Base-by-base conservation (phyloP, 2,113 vertebrate species). In the Loxodonta africana region DNA sequence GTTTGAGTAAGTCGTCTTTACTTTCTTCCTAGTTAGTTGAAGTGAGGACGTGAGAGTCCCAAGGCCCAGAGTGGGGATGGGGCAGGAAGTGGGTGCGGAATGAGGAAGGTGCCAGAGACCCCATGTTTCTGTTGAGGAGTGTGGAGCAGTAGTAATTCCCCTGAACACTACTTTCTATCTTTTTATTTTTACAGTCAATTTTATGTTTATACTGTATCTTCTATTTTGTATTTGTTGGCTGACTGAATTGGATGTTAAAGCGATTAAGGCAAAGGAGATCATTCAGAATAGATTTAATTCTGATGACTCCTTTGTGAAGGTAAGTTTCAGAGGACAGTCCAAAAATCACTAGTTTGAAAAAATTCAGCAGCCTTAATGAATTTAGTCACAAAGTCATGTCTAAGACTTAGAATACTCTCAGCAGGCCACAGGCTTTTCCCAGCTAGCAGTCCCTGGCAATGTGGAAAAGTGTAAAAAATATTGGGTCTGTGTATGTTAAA, bases 381-480 rank as follows among this genome's bases (percentile, higher is more conserved):
- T 69, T 94, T 82, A 85, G 77, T 82, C 18, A 83, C 10, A 63
- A 67, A 91, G 44, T 74, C 17, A 46, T 8, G 4, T 65, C 60
- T 46, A 51, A 87, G 30, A 93, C 69, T 95, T 48, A 91, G 73
- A 93, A 76, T 60, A 30, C 14, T 5, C 4, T 87, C 86, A 84
- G 69, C 44, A 48, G 21, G 46, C n/a, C 20, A 41, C 4, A 60
- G 60, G 1, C 63, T 88, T 78, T 30, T 7, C 17, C n/a, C 37
- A 62, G 92, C 92, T 95, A 46, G 12, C 23, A 90, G n/a, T 74
- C 6, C 2, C 30, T 77, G 74, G 37, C 4, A 69, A 87, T 57
- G 41, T 57, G 69, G 81, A 76, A 88, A 94, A 93, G 87, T 83
- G 77, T 74, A 77, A 95, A 69, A 14, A 57, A 17, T 17, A n/a